Conservation (phyloP, 2,888 invertebrate species). For the Druceiella hillmani region DNA sequence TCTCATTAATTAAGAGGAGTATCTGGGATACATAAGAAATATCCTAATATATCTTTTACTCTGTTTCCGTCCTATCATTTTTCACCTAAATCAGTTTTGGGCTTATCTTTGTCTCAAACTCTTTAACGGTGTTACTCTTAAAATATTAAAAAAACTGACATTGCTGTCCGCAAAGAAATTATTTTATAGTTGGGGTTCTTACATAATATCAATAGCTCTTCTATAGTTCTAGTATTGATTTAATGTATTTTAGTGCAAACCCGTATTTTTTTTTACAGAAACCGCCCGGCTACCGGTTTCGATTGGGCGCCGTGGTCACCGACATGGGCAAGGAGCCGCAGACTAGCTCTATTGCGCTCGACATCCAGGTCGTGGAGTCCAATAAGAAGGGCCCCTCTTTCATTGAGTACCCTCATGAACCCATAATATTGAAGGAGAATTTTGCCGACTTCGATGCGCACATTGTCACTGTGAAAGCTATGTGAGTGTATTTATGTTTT, state of each 20-base stretch:
- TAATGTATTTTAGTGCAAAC: conserved; percentile 16
- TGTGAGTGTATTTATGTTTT: conserved; percentile 45
- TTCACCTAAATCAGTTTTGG: no score
- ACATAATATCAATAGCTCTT: no score
- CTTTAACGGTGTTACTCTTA: no score
- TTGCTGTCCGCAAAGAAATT: no score
- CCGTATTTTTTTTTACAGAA: conserved; percentile 46
- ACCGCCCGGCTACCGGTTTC: conserved; percentile 59
- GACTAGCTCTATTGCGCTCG: conserved; percentile 68
- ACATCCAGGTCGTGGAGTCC: conserved; percentile 82
- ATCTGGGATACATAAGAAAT: no score
- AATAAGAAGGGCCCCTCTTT: conserved; percentile 80
- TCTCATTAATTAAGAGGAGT: no score
- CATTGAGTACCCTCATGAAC: conserved; percentile 52
- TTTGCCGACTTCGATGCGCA: conserved; percentile 64
- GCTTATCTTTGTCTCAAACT: no score
- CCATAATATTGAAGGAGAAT: conserved; percentile 68
- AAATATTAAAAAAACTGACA: no score
- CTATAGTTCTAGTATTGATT: no score
- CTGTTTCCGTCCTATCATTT: no score
- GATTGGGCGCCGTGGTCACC: conserved; percentile 68
- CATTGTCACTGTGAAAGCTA: conserved; percentile 65
- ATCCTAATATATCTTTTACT: no score
- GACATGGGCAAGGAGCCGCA: conserved; percentile 66
- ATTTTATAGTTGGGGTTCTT: neutral